A percentile compares a stretch with the other conserved stretches of the same genome.
These are phyloP conservation scores for Acromyrmex echinatior DNA, from an alignment of 1,140 invertebrate species.

Conservation along the genomic window DNA sequence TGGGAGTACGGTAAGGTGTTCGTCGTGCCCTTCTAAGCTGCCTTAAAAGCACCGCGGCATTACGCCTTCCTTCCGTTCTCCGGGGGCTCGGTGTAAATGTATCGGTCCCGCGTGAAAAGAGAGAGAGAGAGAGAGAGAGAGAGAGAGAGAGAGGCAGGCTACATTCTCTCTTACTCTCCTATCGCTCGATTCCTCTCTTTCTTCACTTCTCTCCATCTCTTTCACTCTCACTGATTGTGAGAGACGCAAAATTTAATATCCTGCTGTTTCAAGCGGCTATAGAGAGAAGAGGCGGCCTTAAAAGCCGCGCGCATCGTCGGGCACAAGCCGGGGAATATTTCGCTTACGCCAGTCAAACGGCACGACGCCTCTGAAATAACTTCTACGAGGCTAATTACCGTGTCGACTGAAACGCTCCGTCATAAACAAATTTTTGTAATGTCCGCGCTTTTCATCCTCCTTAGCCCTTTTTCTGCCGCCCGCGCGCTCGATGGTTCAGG, in stretches of 20 bases:
- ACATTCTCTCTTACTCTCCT: constrained; percentile 20
- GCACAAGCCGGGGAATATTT: constrained; percentile 52
- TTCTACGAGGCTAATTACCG: constrained; percentile 56
- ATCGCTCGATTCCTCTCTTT: neutral
- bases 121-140: neutral
- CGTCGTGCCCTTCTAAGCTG: constrained; percentile 59
- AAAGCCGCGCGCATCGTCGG: constrained; percentile 54
- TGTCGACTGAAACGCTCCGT: constrained; percentile 52
- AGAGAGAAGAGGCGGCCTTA: constrained; percentile 49
- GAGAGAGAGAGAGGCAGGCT: neutral
- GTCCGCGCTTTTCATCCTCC: constrained; percentile 55
- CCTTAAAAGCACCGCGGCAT: constrained; percentile 63
- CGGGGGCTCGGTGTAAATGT: constrained; percentile 42
- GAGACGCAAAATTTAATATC: constrained; percentile 62
- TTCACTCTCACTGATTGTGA: neutral
- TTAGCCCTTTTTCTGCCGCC: constrained; percentile 49
- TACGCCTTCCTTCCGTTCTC: constrained; percentile 49
- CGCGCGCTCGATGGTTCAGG: constrained; percentile 37
- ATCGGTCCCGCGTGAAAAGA: constrained; percentile 60
- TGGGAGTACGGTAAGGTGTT: constrained; percentile 63
- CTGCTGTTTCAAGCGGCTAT: constrained; percentile 51
- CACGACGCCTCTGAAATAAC: constrained; percentile 57
- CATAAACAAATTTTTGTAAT: constrained; percentile 62
- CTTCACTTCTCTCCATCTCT: neutral
- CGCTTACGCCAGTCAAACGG: constrained; percentile 62